Evolutionary conservation across 2,113 vertebrate genomes (phyloP).

Genomic region (Octodon degus): DNA sequence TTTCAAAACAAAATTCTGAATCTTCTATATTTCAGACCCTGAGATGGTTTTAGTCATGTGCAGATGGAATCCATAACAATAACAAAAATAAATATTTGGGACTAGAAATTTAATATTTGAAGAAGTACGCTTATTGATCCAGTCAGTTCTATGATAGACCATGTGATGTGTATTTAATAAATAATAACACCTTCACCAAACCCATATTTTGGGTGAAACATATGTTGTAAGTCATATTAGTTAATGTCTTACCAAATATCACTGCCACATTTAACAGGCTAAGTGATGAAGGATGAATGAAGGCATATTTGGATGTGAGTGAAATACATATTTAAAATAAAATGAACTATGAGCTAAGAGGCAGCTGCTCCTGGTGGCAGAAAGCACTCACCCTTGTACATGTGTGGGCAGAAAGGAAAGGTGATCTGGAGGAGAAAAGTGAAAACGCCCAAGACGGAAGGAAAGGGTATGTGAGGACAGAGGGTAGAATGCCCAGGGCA

Average conservation of each 20-base stretch:
- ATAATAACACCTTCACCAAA: neutral
- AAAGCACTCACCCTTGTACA: neutral
- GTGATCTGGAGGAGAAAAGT: neutral
- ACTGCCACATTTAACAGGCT: neutral
- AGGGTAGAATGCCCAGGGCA: neutral
- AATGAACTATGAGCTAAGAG: neutral
- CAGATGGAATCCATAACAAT: neutral
- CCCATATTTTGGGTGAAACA: neutral
- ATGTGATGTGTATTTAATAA: neutral
- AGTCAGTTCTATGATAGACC: neutral
- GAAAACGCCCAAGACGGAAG: neutral
- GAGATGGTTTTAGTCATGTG: constrained; percentile 15
- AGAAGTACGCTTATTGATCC: neutral
- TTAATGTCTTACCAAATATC: neutral
- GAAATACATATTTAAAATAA: neutral
- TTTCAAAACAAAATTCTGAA: constrained; percentile 49
- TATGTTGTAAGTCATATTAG: neutral
- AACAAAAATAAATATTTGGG: neutral
- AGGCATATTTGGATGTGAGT: neutral
- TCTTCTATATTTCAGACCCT: constrained; percentile 69
- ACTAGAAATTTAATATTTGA: neutral
- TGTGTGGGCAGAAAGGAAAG: neutral
- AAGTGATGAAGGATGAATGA: neutral
- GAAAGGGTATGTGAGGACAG: neutral
- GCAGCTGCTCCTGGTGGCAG: neutral